phyloP scores from a whole-genome alignment of 2,113 vertebrate species.

The Puntigrus tetrazona region DNA sequence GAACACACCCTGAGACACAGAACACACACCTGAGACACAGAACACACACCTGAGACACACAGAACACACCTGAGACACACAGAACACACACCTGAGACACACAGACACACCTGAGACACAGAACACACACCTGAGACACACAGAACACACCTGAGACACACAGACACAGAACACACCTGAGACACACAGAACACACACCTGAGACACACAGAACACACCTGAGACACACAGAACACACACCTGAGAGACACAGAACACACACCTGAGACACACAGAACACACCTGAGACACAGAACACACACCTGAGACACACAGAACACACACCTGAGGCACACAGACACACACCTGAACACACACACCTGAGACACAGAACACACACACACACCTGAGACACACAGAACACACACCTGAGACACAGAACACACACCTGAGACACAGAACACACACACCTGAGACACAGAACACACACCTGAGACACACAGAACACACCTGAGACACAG shows the following conservation, averaged over 20 bases:
- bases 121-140: conserved; percentile 81
- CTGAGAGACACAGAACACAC: conserved; percentile 72
- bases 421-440: conserved; percentile 77
- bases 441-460: too few species aligned
- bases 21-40: conserved; percentile 75
- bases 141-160: conserved; percentile 76
- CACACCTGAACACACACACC: too few species aligned
- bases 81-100: conserved; percentile 82
- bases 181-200: conserved; percentile 85
- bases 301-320: conserved; percentile 80
- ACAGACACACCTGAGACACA: conserved; percentile 77
- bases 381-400: conserved; percentile 79
- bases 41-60: conserved; percentile 82
- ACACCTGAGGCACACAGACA: conserved; percentile 77
- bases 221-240: conserved; percentile 80
- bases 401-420: conserved; percentile 79
- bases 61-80: conserved; percentile 76
- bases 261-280: conserved; percentile 81
- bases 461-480: conserved; percentile 82
- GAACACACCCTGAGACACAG: conserved; percentile 81
- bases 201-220: conserved; percentile 63
- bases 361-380: conserved; percentile 63
- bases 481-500: conserved; percentile 75
- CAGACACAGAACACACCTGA: too few species aligned
- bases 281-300: conserved; percentile 73